Evolutionary conservation across 92 coral and sea anemone genomes (phyloP).

Genomic region (Phenganax subtilis): DNA sequence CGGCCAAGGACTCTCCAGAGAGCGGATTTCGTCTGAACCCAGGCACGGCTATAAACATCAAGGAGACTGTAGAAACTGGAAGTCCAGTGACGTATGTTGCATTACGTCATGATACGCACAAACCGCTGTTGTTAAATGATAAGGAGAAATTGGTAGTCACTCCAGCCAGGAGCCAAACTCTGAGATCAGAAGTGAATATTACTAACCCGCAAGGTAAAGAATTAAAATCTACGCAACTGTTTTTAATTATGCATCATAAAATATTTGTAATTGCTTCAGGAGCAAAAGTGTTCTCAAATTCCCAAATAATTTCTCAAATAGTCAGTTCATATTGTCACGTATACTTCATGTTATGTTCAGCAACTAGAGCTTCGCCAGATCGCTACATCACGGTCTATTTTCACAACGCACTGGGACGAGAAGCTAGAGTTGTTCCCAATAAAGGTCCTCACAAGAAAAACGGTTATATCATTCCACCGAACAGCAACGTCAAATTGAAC

Average conservation of each 20-base stretch:
- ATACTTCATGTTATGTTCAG: not conserved
- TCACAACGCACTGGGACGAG: slow-evolving; percentile 76
- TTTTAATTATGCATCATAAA: no score
- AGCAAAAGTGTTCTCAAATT: not conserved
- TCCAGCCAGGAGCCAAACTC: slow-evolving; percentile 52
- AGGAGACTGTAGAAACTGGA: slow-evolving; percentile 67
- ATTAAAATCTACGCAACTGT: not conserved
- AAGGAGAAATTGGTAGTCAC: slow-evolving; percentile 58
- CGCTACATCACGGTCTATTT: slow-evolving; percentile 66
- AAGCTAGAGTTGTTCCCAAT: slow-evolving; percentile 65
- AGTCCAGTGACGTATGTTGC: slow-evolving; percentile 69
- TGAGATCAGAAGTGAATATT: slow-evolving; percentile 54
- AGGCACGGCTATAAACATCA: slow-evolving; percentile 79
- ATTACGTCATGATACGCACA: slow-evolving; percentile 60
- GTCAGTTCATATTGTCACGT: not conserved
- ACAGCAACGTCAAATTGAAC: slow-evolving; percentile 59
- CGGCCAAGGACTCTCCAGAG: slow-evolving; percentile 50
- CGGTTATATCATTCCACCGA: slow-evolving; percentile 63
- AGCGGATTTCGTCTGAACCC: slow-evolving; percentile 80
- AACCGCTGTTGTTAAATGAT: slow-evolving; percentile 71
- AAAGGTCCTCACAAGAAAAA: slow-evolving; percentile 62
- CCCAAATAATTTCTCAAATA: not conserved
- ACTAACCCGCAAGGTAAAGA: slow-evolving; percentile 63
- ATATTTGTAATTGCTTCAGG: not conserved
- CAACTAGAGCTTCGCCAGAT: slow-evolving; percentile 56